A percentile compares a stretch with the other conserved stretches of the same genome.
Conservation (phyloP, 2,888 invertebrate species). For the Cheilosia urbana region DNA sequence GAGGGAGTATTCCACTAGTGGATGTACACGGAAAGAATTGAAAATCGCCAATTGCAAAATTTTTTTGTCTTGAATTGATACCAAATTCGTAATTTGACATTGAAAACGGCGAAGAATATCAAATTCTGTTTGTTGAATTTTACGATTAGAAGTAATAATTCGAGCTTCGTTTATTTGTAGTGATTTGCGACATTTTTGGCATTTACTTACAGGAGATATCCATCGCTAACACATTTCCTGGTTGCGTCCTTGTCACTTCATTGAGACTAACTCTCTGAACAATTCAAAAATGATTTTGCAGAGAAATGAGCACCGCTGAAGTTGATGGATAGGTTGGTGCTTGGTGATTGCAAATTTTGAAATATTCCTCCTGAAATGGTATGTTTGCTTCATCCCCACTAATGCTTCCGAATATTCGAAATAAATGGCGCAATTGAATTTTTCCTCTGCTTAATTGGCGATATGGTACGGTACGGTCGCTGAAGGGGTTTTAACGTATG, state of each 20-base stretch:
- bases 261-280: slow-evolving; percentile 2
- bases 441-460: slow-evolving; percentile 15
- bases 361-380: slow-evolving; percentile 8
- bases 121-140: too few relatives aligned
- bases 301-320: neutral
- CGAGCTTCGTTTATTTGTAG: too few relatives aligned
- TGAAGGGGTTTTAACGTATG: slow-evolving; percentile 4
- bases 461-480: slow-evolving; percentile 8
- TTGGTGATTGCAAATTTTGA: slow-evolving; percentile 17
- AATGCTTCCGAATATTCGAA: slow-evolving; percentile 47
- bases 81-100: too few relatives aligned
- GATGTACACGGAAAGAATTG: too few relatives aligned
- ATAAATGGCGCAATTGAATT: slow-evolving; percentile 63
- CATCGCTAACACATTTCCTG: neutral
- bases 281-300: neutral
- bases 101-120: too few relatives aligned
- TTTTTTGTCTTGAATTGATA: too few relatives aligned
- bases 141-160: too few relatives aligned
- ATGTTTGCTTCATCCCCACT: slow-evolving; percentile 7
- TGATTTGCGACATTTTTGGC: too few relatives aligned
- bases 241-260: neutral
- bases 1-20: too few relatives aligned
- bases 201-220: slow-evolving; percentile 4
- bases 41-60: too few relatives aligned
- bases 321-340: neutral